These are phyloP conservation scores for Euschistus heros DNA, from an alignment of 1,140 invertebrate species.

Conservation along the genomic window DNA sequence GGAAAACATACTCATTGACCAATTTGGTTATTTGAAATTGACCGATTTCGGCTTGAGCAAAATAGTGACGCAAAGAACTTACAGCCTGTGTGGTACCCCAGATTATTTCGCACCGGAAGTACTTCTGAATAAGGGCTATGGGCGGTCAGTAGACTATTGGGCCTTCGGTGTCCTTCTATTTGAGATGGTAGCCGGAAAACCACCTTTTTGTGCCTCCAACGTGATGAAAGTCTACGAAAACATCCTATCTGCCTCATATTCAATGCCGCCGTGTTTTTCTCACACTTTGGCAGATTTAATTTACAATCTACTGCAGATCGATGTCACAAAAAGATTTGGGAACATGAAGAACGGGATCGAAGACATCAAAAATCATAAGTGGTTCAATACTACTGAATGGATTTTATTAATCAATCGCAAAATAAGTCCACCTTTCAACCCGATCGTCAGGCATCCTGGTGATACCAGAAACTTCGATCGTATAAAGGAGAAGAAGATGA, in stretches of 20 bases:
- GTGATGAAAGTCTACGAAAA: conserved; percentile 86
- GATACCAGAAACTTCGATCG: conserved; percentile 73
- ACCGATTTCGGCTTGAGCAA: conserved; percentile 28
- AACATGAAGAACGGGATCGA: conserved; percentile 63
- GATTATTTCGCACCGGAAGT: conserved; percentile 94
- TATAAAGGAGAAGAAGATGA: conserved; percentile 45
- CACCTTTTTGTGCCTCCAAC: conserved; percentile 72
- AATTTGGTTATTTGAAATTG: conserved; percentile 53
- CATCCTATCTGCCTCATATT: conserved; percentile 64
- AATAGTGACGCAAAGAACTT: conserved; percentile 44
- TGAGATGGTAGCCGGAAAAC: conserved; percentile 72
- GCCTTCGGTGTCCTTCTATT: conserved; percentile 79
- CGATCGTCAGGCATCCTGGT: conserved; percentile 52
- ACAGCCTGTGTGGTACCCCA: conserved; percentile 91
- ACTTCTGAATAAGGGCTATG: conserved; percentile 89
- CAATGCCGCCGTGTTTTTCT: conserved; percentile 54
- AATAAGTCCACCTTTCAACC: conserved; percentile 61
- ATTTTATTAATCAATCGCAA: conserved; percentile 72
- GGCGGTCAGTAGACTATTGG: conserved; percentile 95
- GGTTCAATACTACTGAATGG: conserved; percentile 76
- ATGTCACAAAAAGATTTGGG: conserved; percentile 57
- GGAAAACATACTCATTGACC: conserved; percentile 85
- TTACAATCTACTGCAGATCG: conserved; percentile 69
- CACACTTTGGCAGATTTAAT: conserved; percentile 76
- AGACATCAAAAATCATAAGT: conserved; percentile 56